Conservation (phyloP, 2,113 vertebrate species). For the Brachirus orientalis region DNA sequence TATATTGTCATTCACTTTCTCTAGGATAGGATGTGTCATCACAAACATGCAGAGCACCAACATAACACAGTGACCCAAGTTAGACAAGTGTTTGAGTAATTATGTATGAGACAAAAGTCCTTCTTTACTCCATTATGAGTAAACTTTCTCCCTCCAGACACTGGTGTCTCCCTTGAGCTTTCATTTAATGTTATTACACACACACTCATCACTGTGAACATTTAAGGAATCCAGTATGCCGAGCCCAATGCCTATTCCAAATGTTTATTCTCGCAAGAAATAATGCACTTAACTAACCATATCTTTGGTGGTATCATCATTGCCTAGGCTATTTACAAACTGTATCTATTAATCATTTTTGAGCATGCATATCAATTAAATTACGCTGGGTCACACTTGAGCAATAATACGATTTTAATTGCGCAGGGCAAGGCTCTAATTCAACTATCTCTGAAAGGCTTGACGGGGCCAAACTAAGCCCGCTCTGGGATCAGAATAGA, state of each 20-base stretch:
- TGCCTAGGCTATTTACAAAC: slow-evolving; percentile 70
- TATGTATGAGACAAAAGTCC: slow-evolving; percentile 25
- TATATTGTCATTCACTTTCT: too few species aligned
- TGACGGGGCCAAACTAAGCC: slow-evolving; percentile 60
- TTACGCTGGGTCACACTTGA: slow-evolving; percentile 75
- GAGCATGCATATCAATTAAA: slow-evolving; percentile 74
- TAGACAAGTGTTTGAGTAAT: slow-evolving; percentile 23
- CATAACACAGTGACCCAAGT: slow-evolving; percentile 30
- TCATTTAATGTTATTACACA: too few species aligned
- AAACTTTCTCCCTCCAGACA: slow-evolving; percentile 39
- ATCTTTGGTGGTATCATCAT: slow-evolving; percentile 55
- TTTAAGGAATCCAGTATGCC: slow-evolving; percentile 35
- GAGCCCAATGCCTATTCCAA: slow-evolving; percentile 29
- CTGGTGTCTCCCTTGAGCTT: slow-evolving; percentile 32
- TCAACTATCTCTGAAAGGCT: slow-evolving; percentile 76
- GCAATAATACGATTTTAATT: slow-evolving; percentile 81
- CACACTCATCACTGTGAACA: too few species aligned
- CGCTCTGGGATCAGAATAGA: slow-evolving; percentile 32
- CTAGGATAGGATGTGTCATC: background rate
- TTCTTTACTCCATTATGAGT: slow-evolving; percentile 31
- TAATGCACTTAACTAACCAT: slow-evolving; percentile 64
- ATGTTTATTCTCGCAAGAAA: slow-evolving; percentile 64
- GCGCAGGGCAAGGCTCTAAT: slow-evolving; percentile 71
- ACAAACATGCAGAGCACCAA: slow-evolving; percentile 18
- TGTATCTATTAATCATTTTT: slow-evolving; percentile 70